A percentile compares a stretch with the other conserved stretches of the same genome.
These are phyloP conservation scores for Drosophila ogumai DNA, from an alignment of 1,140 invertebrate species.

Conservation along the genomic window DNA sequence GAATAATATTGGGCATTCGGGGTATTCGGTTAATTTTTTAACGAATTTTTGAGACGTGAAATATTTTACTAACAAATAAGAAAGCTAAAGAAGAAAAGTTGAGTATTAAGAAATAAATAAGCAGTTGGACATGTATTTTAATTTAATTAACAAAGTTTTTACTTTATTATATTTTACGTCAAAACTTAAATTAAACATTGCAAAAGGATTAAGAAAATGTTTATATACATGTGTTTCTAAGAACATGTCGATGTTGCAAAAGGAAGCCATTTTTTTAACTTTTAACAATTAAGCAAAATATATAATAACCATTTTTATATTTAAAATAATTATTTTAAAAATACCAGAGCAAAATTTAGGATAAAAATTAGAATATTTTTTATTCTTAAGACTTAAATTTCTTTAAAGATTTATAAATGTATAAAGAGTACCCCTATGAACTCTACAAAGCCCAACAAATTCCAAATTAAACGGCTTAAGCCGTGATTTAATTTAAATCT, in stretches of 20 bases:
- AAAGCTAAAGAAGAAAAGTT: background rate
- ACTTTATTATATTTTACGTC: no score
- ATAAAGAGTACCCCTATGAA: constrained; percentile 6
- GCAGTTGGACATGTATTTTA: background rate
- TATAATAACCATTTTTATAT: no score
- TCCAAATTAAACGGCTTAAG: constrained; percentile 50
- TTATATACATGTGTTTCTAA: background rate
- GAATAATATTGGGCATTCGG: constrained; percentile 4
- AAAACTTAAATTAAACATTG: background rate
- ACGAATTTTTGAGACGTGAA: background rate
- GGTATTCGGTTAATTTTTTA: constrained; percentile 10
- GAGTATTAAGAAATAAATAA: background rate
- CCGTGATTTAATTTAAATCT: constrained; percentile 69
- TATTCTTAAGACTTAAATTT: background rate
- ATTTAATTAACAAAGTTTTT: background rate
- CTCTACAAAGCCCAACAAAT: constrained; percentile 15
- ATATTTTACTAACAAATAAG: background rate
- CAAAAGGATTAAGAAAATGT: background rate
- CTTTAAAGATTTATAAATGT: background rate
- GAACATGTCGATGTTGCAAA: background rate
- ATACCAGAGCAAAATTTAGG: no score
- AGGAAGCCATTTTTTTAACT: background rate
- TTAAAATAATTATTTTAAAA: no score
- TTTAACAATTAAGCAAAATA: background rate
- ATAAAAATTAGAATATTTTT: no score